phyloP scores from a whole-genome alignment of 2,888 invertebrate species.

The Dasysyrphus tricinctus region DNA sequence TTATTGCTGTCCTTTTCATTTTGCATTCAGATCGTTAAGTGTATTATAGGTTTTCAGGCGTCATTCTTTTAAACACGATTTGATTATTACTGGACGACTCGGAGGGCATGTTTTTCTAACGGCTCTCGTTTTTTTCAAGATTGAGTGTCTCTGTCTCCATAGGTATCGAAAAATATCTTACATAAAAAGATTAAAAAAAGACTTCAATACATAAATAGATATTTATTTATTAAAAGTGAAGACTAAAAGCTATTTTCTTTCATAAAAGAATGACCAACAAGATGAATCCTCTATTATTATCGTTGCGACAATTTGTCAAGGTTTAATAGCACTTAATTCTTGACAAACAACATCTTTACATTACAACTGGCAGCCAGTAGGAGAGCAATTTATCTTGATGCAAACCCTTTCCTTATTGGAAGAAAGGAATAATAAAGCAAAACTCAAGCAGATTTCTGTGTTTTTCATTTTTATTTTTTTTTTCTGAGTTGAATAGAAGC shows the following conservation, averaged over 20 bases:
- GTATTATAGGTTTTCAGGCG: too few relatives aligned
- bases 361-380: neutral
- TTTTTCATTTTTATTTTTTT: neutral
- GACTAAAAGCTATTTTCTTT: neutral
- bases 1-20: too few relatives aligned
- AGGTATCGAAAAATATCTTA: too few relatives aligned
- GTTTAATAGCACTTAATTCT: conserved; percentile 4
- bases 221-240: neutral
- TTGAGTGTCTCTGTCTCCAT: too few relatives aligned
- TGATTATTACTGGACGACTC: too few relatives aligned
- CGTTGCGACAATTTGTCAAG: neutral
- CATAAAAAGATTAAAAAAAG: neutral
- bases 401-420: neutral
- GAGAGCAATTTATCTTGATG: conserved; percentile 1
- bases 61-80: too few relatives aligned
- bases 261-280: neutral
- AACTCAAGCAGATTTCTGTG: neutral
- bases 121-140: too few relatives aligned
- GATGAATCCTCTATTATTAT: neutral
- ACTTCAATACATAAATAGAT: neutral
- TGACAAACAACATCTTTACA: conserved; percentile 3
- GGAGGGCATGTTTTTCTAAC: too few relatives aligned
- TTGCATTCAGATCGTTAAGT: too few relatives aligned
- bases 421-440: neutral
- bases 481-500: neutral